Base-by-base conservation (phyloP, 2,797 vertebrate genomes). In the Myotis daubentonii region DNA sequence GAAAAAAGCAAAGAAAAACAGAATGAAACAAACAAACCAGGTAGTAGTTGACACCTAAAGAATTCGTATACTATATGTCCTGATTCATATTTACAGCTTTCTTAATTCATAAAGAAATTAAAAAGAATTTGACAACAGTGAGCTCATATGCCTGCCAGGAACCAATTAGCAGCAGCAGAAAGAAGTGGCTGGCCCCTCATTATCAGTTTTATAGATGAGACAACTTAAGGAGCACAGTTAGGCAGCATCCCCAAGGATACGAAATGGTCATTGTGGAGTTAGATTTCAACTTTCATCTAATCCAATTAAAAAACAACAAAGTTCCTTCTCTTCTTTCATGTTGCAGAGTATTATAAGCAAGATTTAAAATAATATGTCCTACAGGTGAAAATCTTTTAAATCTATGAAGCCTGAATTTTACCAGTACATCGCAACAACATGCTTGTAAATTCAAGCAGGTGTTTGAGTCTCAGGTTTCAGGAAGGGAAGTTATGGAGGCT, bases 171-270 rank as follows among this genome's bases (percentile, higher is more conserved):
- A 71, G 71, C 60, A 90, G 30, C 62, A 19, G 71, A 91, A 90
- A 66, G 2, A 65, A 88, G 44, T 85, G 55, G 0, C 57, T 94
- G 44, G 16, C 30, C 28, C 16, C n/a, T 95, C 23, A 20, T 96
- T 87, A 30, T 68, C 3, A 17, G 36, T 57, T 93, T 94, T 87
- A 92, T 79, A 85, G 78, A 95, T 81, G 89, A 93, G 74, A 65
- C 47, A 55, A 60, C 47, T 84, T 87, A 68, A 87, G 62, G 65
- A 70, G 53, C 57, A 36, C 15, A 65, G 38, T 78, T 57, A 94
- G 72, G 66, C 51, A 65, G 55, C 30, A 74, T 95, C 68, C 51
- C 72, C 49, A 66, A 60, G 70, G 62, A 75, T 38, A 72, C 8
- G 57, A 65, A 60, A 16, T 38, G 23, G 33, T 53, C 79, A 51